Percentiles rank a stretch among this genome's conserved stretches.
phyloP scores from a whole-genome alignment of 2,888 invertebrate species.

The Pemphredon lugubris region DNA sequence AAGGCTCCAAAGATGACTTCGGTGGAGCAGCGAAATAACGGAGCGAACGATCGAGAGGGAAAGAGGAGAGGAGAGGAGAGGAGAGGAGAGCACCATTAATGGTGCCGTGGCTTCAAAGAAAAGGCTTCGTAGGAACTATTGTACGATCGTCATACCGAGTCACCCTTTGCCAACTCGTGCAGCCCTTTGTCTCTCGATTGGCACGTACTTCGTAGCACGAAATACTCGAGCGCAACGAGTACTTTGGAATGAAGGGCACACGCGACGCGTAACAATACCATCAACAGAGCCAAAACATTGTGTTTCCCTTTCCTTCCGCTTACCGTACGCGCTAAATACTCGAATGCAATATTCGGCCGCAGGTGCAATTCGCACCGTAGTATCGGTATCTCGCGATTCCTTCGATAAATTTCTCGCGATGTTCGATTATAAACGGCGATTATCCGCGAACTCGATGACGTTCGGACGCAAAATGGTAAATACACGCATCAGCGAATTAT shows the following conservation, averaged over 20 bases:
- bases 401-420: too few species aligned
- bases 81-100: constrained; percentile 56
- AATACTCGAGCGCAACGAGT: constrained; percentile 59
- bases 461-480: too few species aligned
- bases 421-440: too few species aligned
- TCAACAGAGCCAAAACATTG: constrained; percentile 64
- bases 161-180: constrained; percentile 68
- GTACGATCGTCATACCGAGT: constrained; percentile 67
- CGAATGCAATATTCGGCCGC: constrained; percentile 16
- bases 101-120: constrained; percentile 60
- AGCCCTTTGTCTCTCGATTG: constrained; percentile 69
- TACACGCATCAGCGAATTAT: constrained; percentile 26
- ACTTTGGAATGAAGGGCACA: constrained; percentile 51
- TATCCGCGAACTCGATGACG: too few species aligned
- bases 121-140: constrained; percentile 67
- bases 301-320: constrained; percentile 29
- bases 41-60: constrained; percentile 57
- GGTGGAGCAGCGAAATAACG: constrained; percentile 60
- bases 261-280: constrained; percentile 54
- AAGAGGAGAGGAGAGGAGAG: constrained; percentile 24
- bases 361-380: constrained; percentile 36
- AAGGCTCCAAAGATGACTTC: constrained; percentile 46
- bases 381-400: too few species aligned
- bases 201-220: constrained; percentile 58
- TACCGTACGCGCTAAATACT: constrained; percentile 20